These are phyloP conservation scores for Phylloscopus trochilus DNA, from an alignment of 2,113 vertebrate species.

Conservation along the genomic window DNA sequence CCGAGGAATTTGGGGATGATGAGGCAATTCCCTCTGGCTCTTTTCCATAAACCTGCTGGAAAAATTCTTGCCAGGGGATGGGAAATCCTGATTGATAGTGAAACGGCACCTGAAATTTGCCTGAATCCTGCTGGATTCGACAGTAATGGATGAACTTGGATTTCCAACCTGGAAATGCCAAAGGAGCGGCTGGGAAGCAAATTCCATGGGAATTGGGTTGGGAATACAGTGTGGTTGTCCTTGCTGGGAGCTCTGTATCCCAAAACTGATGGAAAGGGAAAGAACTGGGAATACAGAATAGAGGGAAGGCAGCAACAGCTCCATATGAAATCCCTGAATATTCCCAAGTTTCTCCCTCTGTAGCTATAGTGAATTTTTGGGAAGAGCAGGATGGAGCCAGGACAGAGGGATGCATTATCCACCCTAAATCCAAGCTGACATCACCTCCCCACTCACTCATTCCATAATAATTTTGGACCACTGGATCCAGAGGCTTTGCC, in stretches of 20 bases:
- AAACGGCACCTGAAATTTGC: background rate
- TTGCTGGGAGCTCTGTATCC: background rate
- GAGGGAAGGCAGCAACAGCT: background rate
- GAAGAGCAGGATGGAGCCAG: background rate
- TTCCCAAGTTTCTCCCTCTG: background rate
- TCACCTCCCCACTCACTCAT: background rate
- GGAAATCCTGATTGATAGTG: background rate
- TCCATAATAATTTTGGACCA: background rate
- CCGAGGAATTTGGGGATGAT: fast-evolving
- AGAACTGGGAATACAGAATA: background rate
- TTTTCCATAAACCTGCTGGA: background rate
- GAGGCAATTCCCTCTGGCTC: background rate
- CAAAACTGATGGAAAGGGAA: background rate
- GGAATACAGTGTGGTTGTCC: background rate
- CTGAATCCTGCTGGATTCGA: background rate
- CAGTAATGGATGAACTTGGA: background rate
- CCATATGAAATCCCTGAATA: background rate
- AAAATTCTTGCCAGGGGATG: background rate
- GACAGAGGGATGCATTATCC: background rate
- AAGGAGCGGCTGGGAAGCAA: fast-evolving
- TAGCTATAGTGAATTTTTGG: background rate
- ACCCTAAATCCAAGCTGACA: background rate
- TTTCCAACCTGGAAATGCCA: background rate
- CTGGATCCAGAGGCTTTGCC: background rate
- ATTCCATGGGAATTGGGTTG: background rate